Percentiles rank a stretch among this genome's conserved stretches.
phyloP scores from a whole-genome alignment of 1,140 invertebrate species.

The Phymastichus coffea region DNA sequence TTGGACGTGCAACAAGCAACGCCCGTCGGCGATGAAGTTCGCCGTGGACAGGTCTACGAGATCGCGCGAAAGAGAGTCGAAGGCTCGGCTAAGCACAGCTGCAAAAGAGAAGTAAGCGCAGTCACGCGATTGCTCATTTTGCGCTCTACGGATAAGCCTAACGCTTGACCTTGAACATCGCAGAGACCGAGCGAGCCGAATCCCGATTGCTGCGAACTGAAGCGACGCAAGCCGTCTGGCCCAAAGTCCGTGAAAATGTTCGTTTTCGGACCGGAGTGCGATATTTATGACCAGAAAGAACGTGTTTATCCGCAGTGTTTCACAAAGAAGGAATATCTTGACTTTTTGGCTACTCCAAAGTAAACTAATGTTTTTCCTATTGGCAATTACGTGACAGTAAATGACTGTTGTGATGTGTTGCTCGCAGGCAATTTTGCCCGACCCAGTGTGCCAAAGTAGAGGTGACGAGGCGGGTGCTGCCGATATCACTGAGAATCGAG shows the following conservation, averaged over 20 bases:
- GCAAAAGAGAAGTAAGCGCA: constrained; percentile 4
- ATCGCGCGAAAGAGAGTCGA: background rate
- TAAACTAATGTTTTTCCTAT: constrained; percentile 25
- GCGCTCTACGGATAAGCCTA: too few relatives aligned
- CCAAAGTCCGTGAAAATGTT: constrained; percentile 27
- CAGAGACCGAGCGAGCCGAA: background rate
- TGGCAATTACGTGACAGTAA: too few relatives aligned
- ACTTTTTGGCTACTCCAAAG: constrained; percentile 42
- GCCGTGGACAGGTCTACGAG: constrained; percentile 32
- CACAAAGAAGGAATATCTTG: constrained; percentile 38
- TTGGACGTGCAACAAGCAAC: constrained; percentile 35
- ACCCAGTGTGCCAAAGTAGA: constrained; percentile 18
- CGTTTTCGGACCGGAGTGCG: constrained; percentile 36
- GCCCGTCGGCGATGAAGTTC: constrained; percentile 40
- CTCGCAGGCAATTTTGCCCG: constrained; percentile 33
- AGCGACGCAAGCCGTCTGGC: constrained; percentile 4
- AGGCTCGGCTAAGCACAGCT: background rate
- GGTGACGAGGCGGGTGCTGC: constrained; percentile 28
- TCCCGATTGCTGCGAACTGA: background rate
- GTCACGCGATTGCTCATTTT: too few relatives aligned
- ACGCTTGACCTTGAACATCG: too few relatives aligned
- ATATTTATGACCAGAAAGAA: constrained; percentile 29
- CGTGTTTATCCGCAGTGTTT: constrained; percentile 42
- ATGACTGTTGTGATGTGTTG: too few relatives aligned
- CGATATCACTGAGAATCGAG: constrained; percentile 35